These are phyloP conservation scores for Drosophila rhopaloa DNA, from an alignment of 1,140 invertebrate genomes.

Conservation along the genomic window DNA sequence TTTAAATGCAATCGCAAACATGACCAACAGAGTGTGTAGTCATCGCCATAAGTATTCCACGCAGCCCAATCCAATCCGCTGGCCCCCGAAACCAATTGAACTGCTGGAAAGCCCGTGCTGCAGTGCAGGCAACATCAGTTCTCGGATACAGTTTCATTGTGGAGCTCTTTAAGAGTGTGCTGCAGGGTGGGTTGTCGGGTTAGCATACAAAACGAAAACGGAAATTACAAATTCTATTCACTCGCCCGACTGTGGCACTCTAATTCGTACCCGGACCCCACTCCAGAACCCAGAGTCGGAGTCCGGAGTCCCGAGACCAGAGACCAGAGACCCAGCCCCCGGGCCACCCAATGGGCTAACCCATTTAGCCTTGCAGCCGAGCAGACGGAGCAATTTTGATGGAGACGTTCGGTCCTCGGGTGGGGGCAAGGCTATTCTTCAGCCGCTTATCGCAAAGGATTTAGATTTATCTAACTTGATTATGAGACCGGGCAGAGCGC, in stretches of 20 bases:
- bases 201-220: slow-evolving; percentile 78
- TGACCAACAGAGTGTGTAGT: slow-evolving; percentile 42
- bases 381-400: slow-evolving; percentile 41
- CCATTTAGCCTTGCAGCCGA: slow-evolving; percentile 35
- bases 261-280: slow-evolving; percentile 57
- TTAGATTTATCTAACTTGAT: slow-evolving; percentile 82
- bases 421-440: slow-evolving; percentile 60
- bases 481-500: slow-evolving; percentile 54
- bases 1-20: slow-evolving; percentile 66
- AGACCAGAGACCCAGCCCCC: not conserved
- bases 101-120: slow-evolving; percentile 20
- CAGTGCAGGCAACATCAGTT: slow-evolving; percentile 29
- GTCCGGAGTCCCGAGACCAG: no score
- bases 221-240: slow-evolving; percentile 82
- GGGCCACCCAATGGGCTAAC: slow-evolving; percentile 16
- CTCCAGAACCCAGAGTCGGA: not conserved
- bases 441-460: slow-evolving; percentile 79
- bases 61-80: slow-evolving; percentile 1
- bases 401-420: slow-evolving; percentile 19
- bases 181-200: slow-evolving; percentile 39
- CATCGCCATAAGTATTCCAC: slow-evolving; percentile 49
- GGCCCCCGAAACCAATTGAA: slow-evolving; percentile 35
- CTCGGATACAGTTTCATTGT: slow-evolving; percentile 40
- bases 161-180: slow-evolving; percentile 37
- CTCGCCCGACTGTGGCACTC: slow-evolving; percentile 70